Conservation (phyloP, 2,888 invertebrate genomes). For the Acronicta psi region DNA sequence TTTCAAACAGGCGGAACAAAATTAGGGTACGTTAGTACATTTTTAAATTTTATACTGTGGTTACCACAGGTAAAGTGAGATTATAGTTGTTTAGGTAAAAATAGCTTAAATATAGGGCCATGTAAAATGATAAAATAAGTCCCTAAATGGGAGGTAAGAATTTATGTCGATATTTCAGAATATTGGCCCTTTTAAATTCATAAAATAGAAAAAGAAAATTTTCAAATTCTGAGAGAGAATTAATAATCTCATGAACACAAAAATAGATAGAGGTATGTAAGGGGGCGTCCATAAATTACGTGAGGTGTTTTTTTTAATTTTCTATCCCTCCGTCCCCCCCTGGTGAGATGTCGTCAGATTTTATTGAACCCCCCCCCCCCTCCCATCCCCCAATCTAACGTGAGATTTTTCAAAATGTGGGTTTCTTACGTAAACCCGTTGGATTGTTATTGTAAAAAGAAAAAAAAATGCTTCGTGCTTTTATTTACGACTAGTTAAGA, state of each 20-base stretch:
- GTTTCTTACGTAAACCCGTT: too few species aligned
- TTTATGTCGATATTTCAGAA: slow-evolving; percentile 31
- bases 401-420: too few species aligned
- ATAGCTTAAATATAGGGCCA: slow-evolving; percentile 50
- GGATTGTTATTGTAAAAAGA: too few species aligned
- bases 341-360: too few species aligned
- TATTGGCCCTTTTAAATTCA: slow-evolving; percentile 49
- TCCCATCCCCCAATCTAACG: too few species aligned
- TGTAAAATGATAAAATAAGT: slow-evolving; percentile 25
- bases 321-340: too few species aligned
- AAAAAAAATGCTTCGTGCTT: too few species aligned
- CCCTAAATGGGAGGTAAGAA: slow-evolving; percentile 23
- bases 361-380: too few species aligned
- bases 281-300: too few species aligned
- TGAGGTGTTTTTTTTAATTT: too few species aligned
- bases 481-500: too few species aligned
- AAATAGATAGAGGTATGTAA: slow-evolving; percentile 57
- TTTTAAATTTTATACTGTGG: slow-evolving; percentile 64
- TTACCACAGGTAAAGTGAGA: slow-evolving; percentile 76
- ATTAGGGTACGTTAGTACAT: slow-evolving; percentile 62
- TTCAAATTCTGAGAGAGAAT: slow-evolving; percentile 66
- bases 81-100: slow-evolving; percentile 64
- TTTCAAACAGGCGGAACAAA: slow-evolving; percentile 65
- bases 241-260: slow-evolving; percentile 63
- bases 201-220: slow-evolving; percentile 39